Base-by-base conservation (phyloP, 2,797 vertebrate species). In the Knipowitschia caucasica region DNA sequence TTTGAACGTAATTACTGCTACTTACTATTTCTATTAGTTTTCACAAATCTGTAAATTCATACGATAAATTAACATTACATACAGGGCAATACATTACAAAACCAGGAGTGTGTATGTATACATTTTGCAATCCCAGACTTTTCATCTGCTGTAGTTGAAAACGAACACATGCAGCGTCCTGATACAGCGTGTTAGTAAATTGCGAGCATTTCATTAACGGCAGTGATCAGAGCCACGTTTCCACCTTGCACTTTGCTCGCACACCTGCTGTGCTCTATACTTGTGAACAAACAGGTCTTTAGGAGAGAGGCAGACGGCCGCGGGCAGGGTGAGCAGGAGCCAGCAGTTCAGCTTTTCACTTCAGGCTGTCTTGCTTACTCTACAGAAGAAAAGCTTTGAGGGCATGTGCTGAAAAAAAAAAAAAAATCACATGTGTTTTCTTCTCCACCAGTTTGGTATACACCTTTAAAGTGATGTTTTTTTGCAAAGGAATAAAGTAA, bases 221-320 rank as follows among this genome's bases (percentile, higher is more conserved):
- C 68, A 62, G 69, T 71, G 59, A 64, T 62, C 51, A 67, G 59
- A 73, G 75, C 61, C 63, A 66, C 69, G 74, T 75, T 77, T 81
- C 74, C 74, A 84, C 75, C 70, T 80, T 77, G 70, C 79, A 79
- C 79, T 81, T 79, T 78, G 73, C 73, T 83, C 62, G 81, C 69
- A 81, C 79, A 81, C 83, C 83, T 80, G 78, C 79, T 85, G 74
- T 84, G 79, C 72, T 78, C 72, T 50, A n/a, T n/a, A 74, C 73
- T 80, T 76, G 77, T 77, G 80, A 84, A 81, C 82, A 87, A 86
- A 78, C 83, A 73, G 71, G 76, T 77, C 82, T 84, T 87, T 73
- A 83, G 81, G 84, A 85, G 75, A 79, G 84, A 85, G 75, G 77
- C 64, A 56, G 58, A 53, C 62, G 72, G 79, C 85, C 81, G 74